Conservation (phyloP, 2,113 vertebrate genomes). For the Emydura subglobosa region DNA sequence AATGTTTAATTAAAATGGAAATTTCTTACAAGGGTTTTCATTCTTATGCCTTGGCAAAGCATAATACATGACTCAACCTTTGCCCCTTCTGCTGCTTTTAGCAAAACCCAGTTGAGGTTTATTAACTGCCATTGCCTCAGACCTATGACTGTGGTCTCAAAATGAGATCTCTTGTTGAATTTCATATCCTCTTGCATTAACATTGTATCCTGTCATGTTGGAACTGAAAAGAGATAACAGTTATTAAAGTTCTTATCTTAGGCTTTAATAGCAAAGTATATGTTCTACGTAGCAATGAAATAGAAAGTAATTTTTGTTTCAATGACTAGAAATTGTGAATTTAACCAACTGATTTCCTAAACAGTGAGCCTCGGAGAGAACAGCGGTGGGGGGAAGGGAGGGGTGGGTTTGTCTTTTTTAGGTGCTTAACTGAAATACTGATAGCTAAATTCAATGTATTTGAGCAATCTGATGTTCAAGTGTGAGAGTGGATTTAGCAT, state of each 20-base stretch:
- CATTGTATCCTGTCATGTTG: constrained; percentile 65
- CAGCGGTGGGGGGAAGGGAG: not conserved
- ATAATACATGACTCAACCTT: constrained; percentile 46
- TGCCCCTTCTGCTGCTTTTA: constrained; percentile 17
- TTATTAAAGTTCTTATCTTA: constrained; percentile 96
- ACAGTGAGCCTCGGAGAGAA: not conserved
- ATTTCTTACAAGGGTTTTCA: not conserved
- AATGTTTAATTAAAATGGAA: constrained; percentile 50
- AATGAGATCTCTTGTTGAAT: constrained; percentile 79
- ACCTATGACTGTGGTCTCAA: constrained; percentile 51
- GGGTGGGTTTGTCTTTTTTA: not conserved
- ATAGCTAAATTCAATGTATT: not conserved
- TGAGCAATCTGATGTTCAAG: not conserved
- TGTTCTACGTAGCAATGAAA: constrained; percentile 66
- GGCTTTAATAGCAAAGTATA: constrained; percentile 79
- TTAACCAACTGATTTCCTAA: constrained; percentile 22
- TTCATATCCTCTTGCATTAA: constrained; percentile 78
- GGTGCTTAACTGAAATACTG: not conserved
- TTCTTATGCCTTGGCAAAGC: not conserved
- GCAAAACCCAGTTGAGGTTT: constrained; percentile 33
- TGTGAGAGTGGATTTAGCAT: not conserved
- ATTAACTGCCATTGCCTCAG: constrained; percentile 56
- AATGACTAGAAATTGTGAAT: constrained; percentile 35
- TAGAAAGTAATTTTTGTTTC: constrained; percentile 74
- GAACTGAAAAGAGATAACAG: constrained; percentile 79